Evolutionary conservation across 2,888 invertebrate species (phyloP), one percentile per base, ranked within the genome.

Genomic region (Monopis laevigella): DNA sequence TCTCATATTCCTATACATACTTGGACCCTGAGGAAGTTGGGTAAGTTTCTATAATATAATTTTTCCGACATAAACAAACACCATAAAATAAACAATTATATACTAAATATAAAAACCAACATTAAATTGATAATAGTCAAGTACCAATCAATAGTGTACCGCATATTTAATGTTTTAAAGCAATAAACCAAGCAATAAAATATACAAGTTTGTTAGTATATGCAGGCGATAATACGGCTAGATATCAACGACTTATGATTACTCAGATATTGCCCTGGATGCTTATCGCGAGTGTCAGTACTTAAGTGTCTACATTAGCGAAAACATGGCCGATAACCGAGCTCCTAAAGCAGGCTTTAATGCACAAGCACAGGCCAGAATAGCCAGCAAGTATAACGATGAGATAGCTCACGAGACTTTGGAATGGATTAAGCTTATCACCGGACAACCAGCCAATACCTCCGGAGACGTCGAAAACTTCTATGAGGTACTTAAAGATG

Each of bases 311-410:
- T 56, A 62, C 53, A 61, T 58, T 59, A 48, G 57, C 58, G 67
- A 58, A 50, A 67, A 62, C 51, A 80, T 80, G 80, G 77, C 73
- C 28, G 78, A 80, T 41, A 65, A 72, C 49, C 71, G 80, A 47
- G 80, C 80, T 52, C 73, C 67, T 5, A 80, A 80, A 56, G 70
- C 80, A 53, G 80, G 80, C 56, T 77, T 80, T 64, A 80, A 80
- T 59, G 80, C 78, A 46, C 72, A 78, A 48, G 80, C 80, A 10
- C 80, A 80, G 51, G 70, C 71, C 26, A 63, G 62, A 91, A 94
- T 98, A 59, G 90, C 95, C 69, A 93, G 94, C 72, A 98, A 98
- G 82, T 99, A 98, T 84, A 98, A 93, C 70, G 90, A 93, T 55
- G 92, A 92, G 51, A 86, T 96, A 55, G 98, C 98, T 8, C 86